Conservation (phyloP, 2,113 vertebrate genomes). For the Genyomyrus donnyi region DNA sequence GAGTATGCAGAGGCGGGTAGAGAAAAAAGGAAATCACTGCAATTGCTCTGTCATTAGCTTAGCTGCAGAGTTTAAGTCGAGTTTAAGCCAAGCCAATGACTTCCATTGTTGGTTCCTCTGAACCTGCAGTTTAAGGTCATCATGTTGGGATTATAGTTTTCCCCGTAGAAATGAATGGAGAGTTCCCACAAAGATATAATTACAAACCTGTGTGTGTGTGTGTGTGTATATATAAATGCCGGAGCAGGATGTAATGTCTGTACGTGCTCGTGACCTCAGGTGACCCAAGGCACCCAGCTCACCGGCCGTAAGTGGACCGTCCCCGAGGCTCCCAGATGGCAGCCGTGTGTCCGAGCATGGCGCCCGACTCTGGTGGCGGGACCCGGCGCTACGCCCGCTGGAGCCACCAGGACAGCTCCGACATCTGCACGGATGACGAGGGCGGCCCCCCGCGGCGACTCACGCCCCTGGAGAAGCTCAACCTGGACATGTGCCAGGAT, state of each 20-base stretch:
- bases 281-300: conserved; percentile 5
- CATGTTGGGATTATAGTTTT: no score
- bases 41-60: no score
- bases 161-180: no score
- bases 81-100: no score
- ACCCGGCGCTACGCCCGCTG: conserved; percentile 57
- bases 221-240: background rate
- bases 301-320: conserved; percentile 52
- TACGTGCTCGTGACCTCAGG: conserved; percentile 9
- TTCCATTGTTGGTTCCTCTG: no score
- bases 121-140: no score
- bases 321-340: conserved; percentile 73
- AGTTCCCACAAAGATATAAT: no score
- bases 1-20: no score
- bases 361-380: background rate
- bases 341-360: conserved; percentile 67
- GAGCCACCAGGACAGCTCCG: conserved; percentile 71
- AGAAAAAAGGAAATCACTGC: no score
- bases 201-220: background rate
- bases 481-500: conserved; percentile 85
- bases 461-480: conserved; percentile 83
- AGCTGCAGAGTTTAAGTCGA: no score
- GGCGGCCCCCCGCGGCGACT: conserved; percentile 61
- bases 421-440: conserved; percentile 65
- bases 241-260: background rate